phyloP scores from a whole-genome alignment of 2,797 vertebrate genomes.

The Chrosomus eos region DNA sequence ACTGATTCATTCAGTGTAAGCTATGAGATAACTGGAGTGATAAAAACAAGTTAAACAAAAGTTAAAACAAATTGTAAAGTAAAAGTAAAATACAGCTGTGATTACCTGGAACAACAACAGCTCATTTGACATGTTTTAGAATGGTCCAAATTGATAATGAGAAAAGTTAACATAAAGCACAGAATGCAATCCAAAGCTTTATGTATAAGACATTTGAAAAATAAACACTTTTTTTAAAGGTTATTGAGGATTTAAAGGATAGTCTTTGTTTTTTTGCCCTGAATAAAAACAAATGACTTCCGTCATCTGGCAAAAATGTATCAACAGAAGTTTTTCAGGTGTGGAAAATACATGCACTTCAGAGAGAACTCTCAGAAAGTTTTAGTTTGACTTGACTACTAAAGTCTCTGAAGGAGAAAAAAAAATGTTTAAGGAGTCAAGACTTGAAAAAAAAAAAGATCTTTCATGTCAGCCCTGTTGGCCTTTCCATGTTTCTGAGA shows the following conservation, averaged over 20 bases:
- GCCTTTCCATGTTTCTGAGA: constrained; percentile 33
- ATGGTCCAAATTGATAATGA: not conserved
- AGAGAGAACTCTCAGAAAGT: constrained; percentile 23
- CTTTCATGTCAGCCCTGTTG: constrained; percentile 40
- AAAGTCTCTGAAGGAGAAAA: constrained; percentile 26
- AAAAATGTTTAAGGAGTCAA: constrained; percentile 27
- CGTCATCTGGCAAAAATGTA: not conserved
- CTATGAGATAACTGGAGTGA: not conserved
- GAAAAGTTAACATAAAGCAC: too few species aligned
- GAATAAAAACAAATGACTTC: not conserved
- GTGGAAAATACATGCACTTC: not conserved
- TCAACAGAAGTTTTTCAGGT: constrained; percentile 3
- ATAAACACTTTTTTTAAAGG: not conserved
- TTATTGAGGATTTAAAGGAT: not conserved
- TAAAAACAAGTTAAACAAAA: not conserved
- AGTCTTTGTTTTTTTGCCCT: not conserved
- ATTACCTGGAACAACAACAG: not conserved
- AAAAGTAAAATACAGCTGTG: not conserved
- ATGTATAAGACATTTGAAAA: not conserved
- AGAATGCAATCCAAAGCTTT: not conserved
- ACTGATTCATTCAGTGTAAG: not conserved
- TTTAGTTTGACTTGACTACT: constrained; percentile 14
- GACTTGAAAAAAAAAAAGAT: constrained; percentile 14
- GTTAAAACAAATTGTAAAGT: not conserved
- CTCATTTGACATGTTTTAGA: not conserved